Evolutionary conservation across 2,888 invertebrate genomes (phyloP), one percentile per base, ranked within the genome.

Genomic region (Nineta flava): DNA sequence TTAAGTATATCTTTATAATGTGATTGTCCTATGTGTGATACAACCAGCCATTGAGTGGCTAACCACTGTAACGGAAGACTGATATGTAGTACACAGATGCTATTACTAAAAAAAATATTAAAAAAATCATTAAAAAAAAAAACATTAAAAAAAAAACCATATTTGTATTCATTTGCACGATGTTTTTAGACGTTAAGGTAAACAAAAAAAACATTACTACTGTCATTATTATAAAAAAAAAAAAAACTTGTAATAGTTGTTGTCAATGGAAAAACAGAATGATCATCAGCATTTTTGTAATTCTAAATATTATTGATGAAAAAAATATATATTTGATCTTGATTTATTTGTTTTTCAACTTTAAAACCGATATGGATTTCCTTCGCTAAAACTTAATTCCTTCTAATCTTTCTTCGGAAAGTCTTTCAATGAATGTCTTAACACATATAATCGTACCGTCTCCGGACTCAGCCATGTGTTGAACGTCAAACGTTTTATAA

Each of bases 1-100:
- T 26, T 38, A 38, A 38, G 38, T 38, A 38, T 40, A 47, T 42
- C 34, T 42, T 35, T 19, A 41, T 44, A 44, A 44, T 62, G 61
- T 63, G 63, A 64, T 64, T 62, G 63, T 63, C 57, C 56, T 62
- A 57, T 60, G 64, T 65, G 65, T 64, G 64, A 65, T 64, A 65
- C 58, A 60, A 59, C 59, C 60, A 56, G 59, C 59, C 59, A 52
- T 54, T 54, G 53, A 57, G 48, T 54, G 60, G 58, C 58, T 54
- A 59, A 61, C 45, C 49, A 64, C 62, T 63, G 63, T 62, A 56
- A 58, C 59, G 63, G 62, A 65, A 65, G 65, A 65, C 65, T 65
- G 65, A 65, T 64, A 63, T 63, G 62, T 63, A 59, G 49, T 49
- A 49, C 49, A 49, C 49, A 49, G 49, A 49, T 49, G 44, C 44